Conservation (phyloP, 1,140 invertebrate species). For the Nasonia longicornis region DNA sequence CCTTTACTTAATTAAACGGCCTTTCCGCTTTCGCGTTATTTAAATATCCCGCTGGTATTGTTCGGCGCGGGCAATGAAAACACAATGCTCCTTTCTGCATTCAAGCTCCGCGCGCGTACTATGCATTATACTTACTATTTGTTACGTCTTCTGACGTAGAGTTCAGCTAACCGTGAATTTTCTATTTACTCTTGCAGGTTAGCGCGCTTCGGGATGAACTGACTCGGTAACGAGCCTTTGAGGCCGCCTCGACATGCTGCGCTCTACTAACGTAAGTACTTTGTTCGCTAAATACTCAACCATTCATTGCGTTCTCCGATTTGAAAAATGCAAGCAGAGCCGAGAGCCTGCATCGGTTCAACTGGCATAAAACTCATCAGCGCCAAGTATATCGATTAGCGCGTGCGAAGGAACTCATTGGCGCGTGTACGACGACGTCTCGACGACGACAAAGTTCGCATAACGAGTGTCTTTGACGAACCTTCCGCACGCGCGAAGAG, state of each 20-base stretch:
- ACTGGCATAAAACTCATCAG: slow-evolving; percentile 44
- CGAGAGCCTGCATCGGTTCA: neutral
- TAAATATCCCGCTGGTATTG: neutral
- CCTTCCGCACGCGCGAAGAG: neutral
- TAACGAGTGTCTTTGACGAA: slow-evolving; percentile 45
- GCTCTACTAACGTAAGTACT: no score
- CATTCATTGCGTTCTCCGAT: no score
- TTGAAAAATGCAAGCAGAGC: no score
- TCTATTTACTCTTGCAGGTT: neutral
- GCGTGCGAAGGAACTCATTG: slow-evolving; percentile 8
- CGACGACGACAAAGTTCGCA: neutral
- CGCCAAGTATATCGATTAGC: slow-evolving; percentile 42
- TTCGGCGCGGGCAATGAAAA: neutral
- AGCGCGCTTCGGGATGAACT: neutral
- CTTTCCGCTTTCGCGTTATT: slow-evolving; percentile 1
- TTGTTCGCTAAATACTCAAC: no score
- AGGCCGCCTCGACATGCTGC: no score
- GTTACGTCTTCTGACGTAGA: neutral
- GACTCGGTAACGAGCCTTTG: no score
- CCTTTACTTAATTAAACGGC: slow-evolving; percentile 20
- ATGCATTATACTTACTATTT: neutral
- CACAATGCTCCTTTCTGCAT: neutral
- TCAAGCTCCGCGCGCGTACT: neutral
- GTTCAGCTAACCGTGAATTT: neutral
- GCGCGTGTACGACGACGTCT: neutral